Evolutionary conservation across 2,113 vertebrate genomes (phyloP).

Genomic region (Gambusia affinis): DNA sequence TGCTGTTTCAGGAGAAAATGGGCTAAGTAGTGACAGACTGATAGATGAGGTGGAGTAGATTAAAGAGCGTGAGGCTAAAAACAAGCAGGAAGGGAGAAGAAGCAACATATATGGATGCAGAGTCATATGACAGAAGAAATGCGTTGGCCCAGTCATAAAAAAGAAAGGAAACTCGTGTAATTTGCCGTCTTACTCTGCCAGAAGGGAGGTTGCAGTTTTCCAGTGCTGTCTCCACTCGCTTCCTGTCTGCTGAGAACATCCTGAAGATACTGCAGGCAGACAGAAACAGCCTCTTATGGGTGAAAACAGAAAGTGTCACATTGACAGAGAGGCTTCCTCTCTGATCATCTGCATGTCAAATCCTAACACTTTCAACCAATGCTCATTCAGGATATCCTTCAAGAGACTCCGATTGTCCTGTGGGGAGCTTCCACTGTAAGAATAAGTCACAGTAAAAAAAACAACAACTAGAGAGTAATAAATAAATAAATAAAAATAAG

Average conservation of each 20-base stretch:
- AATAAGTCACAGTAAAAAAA: background rate
- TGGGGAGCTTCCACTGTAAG: background rate
- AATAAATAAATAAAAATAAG: background rate
- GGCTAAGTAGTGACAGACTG: constrained; percentile 8
- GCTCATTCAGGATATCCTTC: constrained; percentile 3
- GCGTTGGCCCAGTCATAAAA: constrained; percentile 6
- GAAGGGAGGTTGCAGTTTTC: constrained; percentile 95
- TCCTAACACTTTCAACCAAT: constrained; percentile 18
- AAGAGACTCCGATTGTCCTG: background rate
- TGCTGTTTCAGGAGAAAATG: constrained; percentile 27
- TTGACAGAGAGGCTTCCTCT: constrained; percentile 9
- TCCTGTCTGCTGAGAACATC: constrained; percentile 94
- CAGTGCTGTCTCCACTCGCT: constrained; percentile 91
- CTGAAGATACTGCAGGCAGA: constrained; percentile 87
- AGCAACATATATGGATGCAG: background rate
- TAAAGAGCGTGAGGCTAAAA: constrained; percentile 13
- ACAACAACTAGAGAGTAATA: background rate
- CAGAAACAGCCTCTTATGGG: constrained; percentile 36
- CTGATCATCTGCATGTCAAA: constrained; percentile 19
- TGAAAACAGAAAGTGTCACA: constrained; percentile 32
- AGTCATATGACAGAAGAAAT: constrained; percentile 10
- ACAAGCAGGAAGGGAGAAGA: constrained; percentile 13
- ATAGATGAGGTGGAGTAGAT: constrained; percentile 39
- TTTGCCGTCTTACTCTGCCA: constrained; percentile 86
- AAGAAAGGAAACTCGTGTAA: background rate